phyloP scores from a whole-genome alignment of 2,888 invertebrate species.

The Dichetophora obliterata region DNA sequence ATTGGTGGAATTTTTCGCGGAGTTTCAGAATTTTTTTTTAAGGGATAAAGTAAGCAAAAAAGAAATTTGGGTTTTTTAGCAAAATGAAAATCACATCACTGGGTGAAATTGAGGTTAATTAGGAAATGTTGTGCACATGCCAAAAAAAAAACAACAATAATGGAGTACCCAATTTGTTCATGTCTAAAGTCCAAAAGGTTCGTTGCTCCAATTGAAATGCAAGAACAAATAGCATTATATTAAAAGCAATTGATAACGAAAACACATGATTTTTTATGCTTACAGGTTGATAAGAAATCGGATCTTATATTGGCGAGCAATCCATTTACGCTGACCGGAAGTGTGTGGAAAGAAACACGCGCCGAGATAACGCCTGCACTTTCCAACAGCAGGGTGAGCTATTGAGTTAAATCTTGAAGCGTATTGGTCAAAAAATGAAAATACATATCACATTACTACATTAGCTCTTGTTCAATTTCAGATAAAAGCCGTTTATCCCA shows the following conservation, averaged over 20 bases:
- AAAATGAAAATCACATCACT: no score
- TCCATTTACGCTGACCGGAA: slow-evolving; percentile 70
- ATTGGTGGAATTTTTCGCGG: no score
- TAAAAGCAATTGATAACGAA: background rate
- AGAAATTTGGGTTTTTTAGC: no score
- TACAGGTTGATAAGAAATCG: slow-evolving; percentile 62
- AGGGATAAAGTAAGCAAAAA: no score
- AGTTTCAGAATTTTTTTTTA: no score
- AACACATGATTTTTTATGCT: background rate
- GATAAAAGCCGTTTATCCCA: slow-evolving; percentile 71
- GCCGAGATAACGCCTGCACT: slow-evolving; percentile 71
- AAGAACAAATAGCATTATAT: background rate
- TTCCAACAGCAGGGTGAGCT: slow-evolving; percentile 70
- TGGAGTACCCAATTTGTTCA: no score
- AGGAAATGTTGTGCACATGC: no score
- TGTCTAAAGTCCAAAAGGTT: no score
- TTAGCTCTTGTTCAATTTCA: no score
- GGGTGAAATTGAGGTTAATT: no score
- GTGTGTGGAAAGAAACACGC: slow-evolving; percentile 71
- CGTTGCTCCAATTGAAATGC: background rate
- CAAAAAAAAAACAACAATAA: background rate
- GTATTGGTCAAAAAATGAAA: no score
- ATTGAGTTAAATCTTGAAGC: background rate
- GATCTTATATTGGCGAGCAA: slow-evolving; percentile 71
- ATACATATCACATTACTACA: no score